A percentile compares a stretch with the other conserved stretches of the same genome.
Conservation (phyloP, 2,797 vertebrate genomes). For the Calcarius lapponicus region DNA sequence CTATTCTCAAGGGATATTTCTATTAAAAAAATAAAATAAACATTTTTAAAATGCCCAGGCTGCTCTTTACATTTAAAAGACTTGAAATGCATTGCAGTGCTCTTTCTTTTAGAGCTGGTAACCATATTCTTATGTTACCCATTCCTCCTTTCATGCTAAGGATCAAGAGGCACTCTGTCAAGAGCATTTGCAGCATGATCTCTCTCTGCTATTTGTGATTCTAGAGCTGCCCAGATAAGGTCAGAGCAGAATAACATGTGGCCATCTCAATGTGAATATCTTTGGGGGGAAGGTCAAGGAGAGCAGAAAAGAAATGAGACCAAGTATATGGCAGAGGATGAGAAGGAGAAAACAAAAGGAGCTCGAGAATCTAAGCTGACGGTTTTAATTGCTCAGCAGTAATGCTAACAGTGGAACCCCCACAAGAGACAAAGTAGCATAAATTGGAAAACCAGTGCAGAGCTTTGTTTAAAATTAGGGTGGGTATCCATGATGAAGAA, state of each 20-base stretch:
- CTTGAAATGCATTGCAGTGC: background rate
- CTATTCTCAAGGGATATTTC: background rate
- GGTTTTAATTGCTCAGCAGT: background rate
- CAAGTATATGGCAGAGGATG: background rate
- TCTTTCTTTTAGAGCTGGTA: background rate
- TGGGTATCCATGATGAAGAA: background rate
- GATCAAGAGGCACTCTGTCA: background rate
- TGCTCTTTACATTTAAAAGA: background rate
- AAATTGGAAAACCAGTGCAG: background rate
- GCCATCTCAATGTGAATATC: background rate
- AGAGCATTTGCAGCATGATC: fast-evolving
- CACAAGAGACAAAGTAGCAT: background rate
- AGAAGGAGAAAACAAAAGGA: background rate
- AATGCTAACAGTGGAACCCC: background rate
- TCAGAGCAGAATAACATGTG: background rate
- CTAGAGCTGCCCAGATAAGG: background rate
- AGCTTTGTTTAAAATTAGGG: background rate
- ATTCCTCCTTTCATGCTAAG: background rate
- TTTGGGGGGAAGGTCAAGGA: background rate
- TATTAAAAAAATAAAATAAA: background rate
- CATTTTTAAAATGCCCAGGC: background rate
- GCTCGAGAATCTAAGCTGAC: background rate
- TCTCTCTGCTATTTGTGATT: background rate
- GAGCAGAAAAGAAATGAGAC: background rate
- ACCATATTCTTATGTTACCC: background rate